Evolutionary conservation across 2,888 invertebrate genomes (phyloP).

Genomic region (Fragum fragum): DNA sequence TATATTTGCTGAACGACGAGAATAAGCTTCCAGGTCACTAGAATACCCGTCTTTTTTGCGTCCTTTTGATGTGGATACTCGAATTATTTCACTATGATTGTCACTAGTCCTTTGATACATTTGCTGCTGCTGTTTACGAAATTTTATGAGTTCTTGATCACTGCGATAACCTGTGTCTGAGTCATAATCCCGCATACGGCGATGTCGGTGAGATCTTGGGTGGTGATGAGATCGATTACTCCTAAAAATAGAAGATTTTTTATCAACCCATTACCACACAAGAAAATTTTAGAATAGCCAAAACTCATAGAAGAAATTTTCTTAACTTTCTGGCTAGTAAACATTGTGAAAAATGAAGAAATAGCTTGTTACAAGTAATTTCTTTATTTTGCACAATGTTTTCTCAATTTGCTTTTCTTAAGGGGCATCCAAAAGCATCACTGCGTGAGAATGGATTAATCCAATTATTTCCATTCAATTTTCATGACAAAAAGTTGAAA

Average conservation of each 20-base stretch:
- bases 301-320: no score
- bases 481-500: no score
- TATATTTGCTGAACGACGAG: slow-evolving; percentile 58
- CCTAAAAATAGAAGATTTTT: background rate
- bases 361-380: no score
- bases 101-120: slow-evolving; percentile 61
- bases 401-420: no score
- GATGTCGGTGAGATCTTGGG: slow-evolving; percentile 64
- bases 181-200: slow-evolving; percentile 81
- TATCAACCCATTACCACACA: no score
- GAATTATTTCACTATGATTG: slow-evolving; percentile 70
- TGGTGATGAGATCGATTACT: slow-evolving; percentile 37
- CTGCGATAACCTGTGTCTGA: slow-evolving; percentile 85
- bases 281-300: no score
- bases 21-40: slow-evolving; percentile 83
- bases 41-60: slow-evolving; percentile 78
- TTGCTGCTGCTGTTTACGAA: slow-evolving; percentile 66
- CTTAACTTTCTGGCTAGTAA: no score
- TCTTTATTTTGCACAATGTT: no score
- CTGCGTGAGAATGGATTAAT: no score
- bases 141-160: slow-evolving; percentile 76
- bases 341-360: no score
- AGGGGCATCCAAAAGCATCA: no score
- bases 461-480: no score
- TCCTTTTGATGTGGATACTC: slow-evolving; percentile 48